phyloP scores from a whole-genome alignment of 2,797 vertebrate species.

The Neosalanx taihuensis region DNA sequence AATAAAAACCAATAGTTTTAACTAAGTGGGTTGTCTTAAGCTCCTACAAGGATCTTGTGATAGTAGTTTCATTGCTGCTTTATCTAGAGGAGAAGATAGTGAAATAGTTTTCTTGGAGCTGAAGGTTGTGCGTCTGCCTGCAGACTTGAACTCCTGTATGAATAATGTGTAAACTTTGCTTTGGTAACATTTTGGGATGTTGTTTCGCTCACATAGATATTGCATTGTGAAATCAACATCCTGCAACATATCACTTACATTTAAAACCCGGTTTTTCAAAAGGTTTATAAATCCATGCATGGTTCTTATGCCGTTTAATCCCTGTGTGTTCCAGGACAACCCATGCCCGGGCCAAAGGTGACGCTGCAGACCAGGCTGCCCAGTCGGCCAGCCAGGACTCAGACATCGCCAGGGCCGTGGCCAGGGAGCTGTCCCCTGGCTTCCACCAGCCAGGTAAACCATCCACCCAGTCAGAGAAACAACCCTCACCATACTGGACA shows the following conservation, averaged over 20 bases:
- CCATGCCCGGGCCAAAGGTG: slow-evolving; percentile 90
- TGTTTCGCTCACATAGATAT: no score
- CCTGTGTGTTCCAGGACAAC: slow-evolving; percentile 76
- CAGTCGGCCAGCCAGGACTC: slow-evolving; percentile 87
- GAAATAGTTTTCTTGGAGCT: no score
- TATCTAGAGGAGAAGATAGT: no score
- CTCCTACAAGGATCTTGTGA: no score
- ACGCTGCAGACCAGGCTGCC: slow-evolving; percentile 88
- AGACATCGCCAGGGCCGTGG: slow-evolving; percentile 87
- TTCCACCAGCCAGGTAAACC: slow-evolving; percentile 92
- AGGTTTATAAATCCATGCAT: not conserved
- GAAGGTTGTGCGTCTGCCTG: no score
- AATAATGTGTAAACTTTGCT: no score
- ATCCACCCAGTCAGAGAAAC: not conserved
- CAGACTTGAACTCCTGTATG: no score
- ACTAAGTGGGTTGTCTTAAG: not conserved
- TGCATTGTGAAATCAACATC: no score
- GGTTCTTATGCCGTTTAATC: not conserved
- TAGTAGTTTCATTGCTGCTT: no score
- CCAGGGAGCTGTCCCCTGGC: slow-evolving; percentile 89
- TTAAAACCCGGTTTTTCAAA: not conserved
- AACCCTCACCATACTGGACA: not conserved
- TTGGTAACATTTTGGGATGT: no score
- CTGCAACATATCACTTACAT: no score
- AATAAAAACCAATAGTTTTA: not conserved